phyloP scores from a whole-genome alignment of 1,140 invertebrate genomes.

The Eciton burchellii region DNA sequence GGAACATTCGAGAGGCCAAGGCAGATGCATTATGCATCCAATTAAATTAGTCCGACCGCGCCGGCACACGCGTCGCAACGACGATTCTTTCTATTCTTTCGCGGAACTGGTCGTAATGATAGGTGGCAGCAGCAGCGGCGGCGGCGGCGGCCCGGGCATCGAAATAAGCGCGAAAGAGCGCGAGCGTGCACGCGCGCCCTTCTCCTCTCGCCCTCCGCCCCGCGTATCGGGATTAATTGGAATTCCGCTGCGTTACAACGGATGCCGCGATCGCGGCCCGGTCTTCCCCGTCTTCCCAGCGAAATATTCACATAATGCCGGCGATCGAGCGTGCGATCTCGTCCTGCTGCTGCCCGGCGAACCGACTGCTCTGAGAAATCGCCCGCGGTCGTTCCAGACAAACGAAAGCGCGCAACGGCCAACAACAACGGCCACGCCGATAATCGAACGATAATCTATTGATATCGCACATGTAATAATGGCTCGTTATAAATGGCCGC shows the following conservation, averaged over 20 bases:
- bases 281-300: constrained; percentile 62
- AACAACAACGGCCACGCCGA: background rate
- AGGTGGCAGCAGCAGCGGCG: constrained; percentile 12
- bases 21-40: constrained; percentile 57
- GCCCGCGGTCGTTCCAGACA: constrained; percentile 27
- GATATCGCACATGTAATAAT: constrained; percentile 11
- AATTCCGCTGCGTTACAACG: constrained; percentile 62
- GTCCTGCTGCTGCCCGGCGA: constrained; percentile 61
- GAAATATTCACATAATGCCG: constrained; percentile 73
- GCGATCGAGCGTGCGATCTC: constrained; percentile 54
- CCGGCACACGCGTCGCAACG: constrained; percentile 31
- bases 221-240: constrained; percentile 60
- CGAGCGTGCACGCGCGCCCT: constrained; percentile 1
- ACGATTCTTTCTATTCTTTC: constrained; percentile 70
- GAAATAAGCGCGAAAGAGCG: constrained; percentile 56
- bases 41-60: constrained; percentile 38
- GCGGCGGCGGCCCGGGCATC: background rate
- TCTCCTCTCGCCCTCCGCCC: background rate
- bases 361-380: constrained; percentile 45
- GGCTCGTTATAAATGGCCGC: background rate
- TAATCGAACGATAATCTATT: background rate
- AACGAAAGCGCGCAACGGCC: constrained; percentile 3
- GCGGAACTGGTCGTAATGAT: constrained; percentile 57
- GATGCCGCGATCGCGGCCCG: constrained; percentile 28
- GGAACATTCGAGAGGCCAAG: constrained; percentile 39